A percentile compares a stretch with the other conserved stretches of the same genome.
phyloP scores from a whole-genome alignment of 2,113 vertebrate species.

The Cephalopholis sonnerati region DNA sequence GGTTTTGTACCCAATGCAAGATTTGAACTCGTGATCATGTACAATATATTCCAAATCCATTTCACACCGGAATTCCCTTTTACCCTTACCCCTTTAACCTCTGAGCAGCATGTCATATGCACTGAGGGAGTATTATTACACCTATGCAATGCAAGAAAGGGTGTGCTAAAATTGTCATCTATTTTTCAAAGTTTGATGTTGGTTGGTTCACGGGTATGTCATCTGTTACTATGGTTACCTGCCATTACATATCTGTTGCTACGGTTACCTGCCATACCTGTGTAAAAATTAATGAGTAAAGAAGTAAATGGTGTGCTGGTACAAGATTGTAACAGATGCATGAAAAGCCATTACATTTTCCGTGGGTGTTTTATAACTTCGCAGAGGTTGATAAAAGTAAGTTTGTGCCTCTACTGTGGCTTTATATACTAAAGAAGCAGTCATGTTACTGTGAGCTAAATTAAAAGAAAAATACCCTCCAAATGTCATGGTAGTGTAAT shows the following conservation, averaged over 20 bases:
- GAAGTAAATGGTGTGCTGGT: neutral
- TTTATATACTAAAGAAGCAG: neutral
- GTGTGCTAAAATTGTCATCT: neutral
- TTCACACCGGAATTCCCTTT: no score
- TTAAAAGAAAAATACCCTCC: neutral
- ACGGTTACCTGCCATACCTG: neutral
- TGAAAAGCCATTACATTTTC: neutral
- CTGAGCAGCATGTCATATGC: neutral
- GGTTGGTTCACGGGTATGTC: neutral
- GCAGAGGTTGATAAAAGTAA: neutral
- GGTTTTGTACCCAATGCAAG: no score
- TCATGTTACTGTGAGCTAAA: neutral
- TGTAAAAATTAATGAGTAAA: neutral
- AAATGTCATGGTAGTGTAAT: neutral
- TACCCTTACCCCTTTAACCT: neutral
- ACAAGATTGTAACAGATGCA: neutral
- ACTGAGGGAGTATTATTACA: neutral
- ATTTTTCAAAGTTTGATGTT: neutral
- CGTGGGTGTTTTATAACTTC: neutral
- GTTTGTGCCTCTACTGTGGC: neutral
- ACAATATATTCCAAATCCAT: no score
- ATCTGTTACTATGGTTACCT: neutral
- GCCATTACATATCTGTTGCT: neutral
- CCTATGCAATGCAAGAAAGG: neutral
- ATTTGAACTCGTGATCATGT: no score